Evolutionary conservation across 2,797 vertebrate species (phyloP).

Genomic region (Xiphophorus birchmanni): DNA sequence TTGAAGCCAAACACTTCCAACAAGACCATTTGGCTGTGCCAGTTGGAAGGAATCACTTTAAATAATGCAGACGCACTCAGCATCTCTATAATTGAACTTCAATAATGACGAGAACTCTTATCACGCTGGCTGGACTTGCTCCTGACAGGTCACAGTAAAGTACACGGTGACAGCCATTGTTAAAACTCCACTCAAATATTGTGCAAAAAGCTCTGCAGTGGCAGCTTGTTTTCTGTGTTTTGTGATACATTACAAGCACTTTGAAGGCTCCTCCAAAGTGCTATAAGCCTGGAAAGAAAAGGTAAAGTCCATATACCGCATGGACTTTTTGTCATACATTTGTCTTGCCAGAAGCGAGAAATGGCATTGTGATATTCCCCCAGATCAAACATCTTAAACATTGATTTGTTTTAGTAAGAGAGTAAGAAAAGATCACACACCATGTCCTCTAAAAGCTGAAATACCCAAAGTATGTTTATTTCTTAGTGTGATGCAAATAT

Average conservation of each 20-base stretch:
- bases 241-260: background rate
- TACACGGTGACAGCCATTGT: conserved; percentile 4
- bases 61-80: conserved; percentile 56
- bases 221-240: conserved; percentile 19
- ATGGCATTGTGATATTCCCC: conserved; percentile 35
- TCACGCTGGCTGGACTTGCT: conserved; percentile 10
- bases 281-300: background rate
- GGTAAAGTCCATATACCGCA: background rate
- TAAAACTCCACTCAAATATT: conserved; percentile 12
- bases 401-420: conserved; percentile 61
- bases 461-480: conserved; percentile 33
- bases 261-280: background rate
- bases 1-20: conserved; percentile 61
- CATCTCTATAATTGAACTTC: conserved; percentile 29
- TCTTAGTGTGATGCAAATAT: conserved; percentile 36
- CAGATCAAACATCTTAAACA: conserved; percentile 41
- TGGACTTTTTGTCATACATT: conserved; percentile 15
- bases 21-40: conserved; percentile 38
- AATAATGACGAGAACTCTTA: conserved; percentile 48
- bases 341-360: conserved; percentile 27
- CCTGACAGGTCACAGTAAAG: conserved; percentile 33
- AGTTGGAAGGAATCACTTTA: conserved; percentile 52
- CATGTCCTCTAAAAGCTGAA: conserved; percentile 47
- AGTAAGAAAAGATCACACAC: conserved; percentile 52
- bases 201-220: conserved; percentile 9